These are phyloP conservation scores for Pachyseris speciosa DNA, from an alignment of 64 coral and sea anemone genomes.

Conservation along the genomic window DNA sequence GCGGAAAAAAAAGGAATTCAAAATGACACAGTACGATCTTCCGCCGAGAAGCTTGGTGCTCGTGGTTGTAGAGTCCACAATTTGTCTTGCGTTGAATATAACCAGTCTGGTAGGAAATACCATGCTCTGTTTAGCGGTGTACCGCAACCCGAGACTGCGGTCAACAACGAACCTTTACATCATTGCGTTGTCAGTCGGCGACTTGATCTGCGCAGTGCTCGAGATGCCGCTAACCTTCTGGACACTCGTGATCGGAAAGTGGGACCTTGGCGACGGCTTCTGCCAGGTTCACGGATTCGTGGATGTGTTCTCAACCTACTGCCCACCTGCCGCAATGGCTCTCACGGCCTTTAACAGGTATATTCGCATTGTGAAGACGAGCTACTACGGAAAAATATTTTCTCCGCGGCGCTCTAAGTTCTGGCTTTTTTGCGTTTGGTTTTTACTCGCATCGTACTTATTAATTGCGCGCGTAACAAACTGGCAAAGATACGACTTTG, in stretches of 20 bases:
- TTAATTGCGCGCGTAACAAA: slow-evolving; percentile 3
- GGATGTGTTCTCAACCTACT: slow-evolving; percentile 58
- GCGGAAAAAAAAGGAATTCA: neutral
- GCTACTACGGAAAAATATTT: slow-evolving; percentile 65
- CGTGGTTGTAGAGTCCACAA: neutral
- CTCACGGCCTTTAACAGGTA: slow-evolving; percentile 74
- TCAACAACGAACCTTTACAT: slow-evolving; percentile 24
- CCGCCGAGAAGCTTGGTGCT: neutral
- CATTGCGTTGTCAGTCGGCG: slow-evolving; percentile 7
- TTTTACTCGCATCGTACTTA: neutral
- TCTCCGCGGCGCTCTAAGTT: slow-evolving; percentile 25
- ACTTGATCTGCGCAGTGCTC: neutral
- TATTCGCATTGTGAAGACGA: slow-evolving; percentile 71
- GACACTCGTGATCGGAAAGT: slow-evolving; percentile 46
- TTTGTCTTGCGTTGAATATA: slow-evolving; percentile 1
- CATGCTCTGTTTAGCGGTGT: slow-evolving; percentile 20
- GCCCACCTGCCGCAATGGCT: slow-evolving; percentile 60
- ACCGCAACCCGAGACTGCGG: slow-evolving; percentile 15
- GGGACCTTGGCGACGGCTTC: slow-evolving; percentile 52
- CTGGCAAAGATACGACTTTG: slow-evolving; percentile 35
- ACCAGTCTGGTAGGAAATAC: neutral
- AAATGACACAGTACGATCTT: neutral
- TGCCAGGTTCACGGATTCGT: slow-evolving; percentile 75
- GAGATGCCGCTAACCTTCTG: slow-evolving; percentile 30
- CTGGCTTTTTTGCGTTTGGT: neutral